A percentile compares a stretch with the other conserved stretches of the same genome.
Conservation (phyloP, 2,797 vertebrate species). For the Xiphophorus birchmanni region DNA sequence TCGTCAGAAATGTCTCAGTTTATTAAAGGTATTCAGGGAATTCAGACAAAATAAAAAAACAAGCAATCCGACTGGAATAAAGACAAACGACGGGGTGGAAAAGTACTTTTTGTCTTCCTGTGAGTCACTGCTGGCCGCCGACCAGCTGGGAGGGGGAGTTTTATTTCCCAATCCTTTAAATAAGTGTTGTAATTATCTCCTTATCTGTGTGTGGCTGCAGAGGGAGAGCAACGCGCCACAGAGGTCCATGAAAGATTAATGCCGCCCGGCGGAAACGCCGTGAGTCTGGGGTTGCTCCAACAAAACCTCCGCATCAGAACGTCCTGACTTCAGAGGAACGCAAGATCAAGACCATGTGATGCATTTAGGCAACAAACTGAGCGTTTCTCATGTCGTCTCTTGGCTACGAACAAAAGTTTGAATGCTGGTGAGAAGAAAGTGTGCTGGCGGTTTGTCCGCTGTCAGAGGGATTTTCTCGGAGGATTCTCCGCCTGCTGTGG, state of each 20-base stretch:
- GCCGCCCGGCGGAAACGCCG: conserved; percentile 31
- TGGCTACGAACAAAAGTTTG: conserved; percentile 27
- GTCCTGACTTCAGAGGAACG: neutral
- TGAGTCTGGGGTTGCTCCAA: conserved; percentile 45
- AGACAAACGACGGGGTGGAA: conserved; percentile 42
- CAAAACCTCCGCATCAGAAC: neutral
- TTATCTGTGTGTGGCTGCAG: conserved; percentile 38
- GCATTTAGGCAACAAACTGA: neutral
- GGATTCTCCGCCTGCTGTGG: conserved; percentile 29
- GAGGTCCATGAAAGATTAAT: conserved; percentile 72
- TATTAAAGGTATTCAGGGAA: conserved; percentile 30
- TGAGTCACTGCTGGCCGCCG: conserved; percentile 37
- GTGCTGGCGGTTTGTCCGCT: conserved; percentile 10
- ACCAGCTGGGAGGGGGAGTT: conserved; percentile 43
- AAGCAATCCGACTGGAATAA: conserved; percentile 39
- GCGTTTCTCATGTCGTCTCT: too few relatives aligned
- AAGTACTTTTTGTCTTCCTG: conserved; percentile 31
- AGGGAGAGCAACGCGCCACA: conserved; percentile 34
- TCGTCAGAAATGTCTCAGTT: conserved; percentile 19
- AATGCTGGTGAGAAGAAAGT: conserved; percentile 1
- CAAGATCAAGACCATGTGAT: neutral
- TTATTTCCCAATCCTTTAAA: conserved; percentile 59
- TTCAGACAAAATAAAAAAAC: conserved; percentile 13
- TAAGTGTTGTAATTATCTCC: conserved; percentile 61
- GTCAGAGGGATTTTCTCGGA: conserved; percentile 62